Evolutionary conservation across 92 coral and sea anemone genomes (phyloP).

Genomic region (Palythoa grandis): DNA sequence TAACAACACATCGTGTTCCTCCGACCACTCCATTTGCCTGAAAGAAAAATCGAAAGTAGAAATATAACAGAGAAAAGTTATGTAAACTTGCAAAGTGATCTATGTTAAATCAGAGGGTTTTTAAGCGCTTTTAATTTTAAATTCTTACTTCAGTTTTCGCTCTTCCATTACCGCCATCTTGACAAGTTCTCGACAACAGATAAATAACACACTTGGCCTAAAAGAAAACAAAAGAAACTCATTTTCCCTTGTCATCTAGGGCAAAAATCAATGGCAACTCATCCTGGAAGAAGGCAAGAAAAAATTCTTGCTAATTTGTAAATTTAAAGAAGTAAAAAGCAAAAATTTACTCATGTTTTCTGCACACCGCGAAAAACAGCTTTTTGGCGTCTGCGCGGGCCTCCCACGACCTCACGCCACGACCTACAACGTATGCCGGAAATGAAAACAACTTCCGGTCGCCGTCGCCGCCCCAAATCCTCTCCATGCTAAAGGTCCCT

Average conservation of each 20-base stretch:
- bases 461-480: constrained; percentile 5
- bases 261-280: background rate
- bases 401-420: constrained; percentile 12
- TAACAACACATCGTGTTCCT: constrained; percentile 38
- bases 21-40: constrained; percentile 48
- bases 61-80: constrained; percentile 8
- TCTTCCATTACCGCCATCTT: constrained; percentile 16
- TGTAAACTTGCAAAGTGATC: background rate
- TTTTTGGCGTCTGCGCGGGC: constrained; percentile 32
- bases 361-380: constrained; percentile 2
- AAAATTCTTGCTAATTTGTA: background rate
- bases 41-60: constrained; percentile 17
- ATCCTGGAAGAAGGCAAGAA: constrained; percentile 3
- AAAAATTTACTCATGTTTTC: constrained; percentile 10
- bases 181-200: constrained; percentile 9
- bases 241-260: constrained; percentile 2
- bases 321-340: constrained; percentile 3
- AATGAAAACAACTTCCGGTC: constrained; percentile 1
- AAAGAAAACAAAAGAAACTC: background rate
- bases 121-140: background rate
- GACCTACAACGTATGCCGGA: constrained; percentile 6
- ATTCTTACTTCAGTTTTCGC: constrained; percentile 8
- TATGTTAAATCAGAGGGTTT: background rate
- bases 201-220: background rate
- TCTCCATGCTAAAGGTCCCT: constrained; percentile 17